Evolutionary conservation across 2,797 vertebrate genomes (phyloP), one percentile per base, ranked within the genome.

Genomic region (Babyrousa celebensis): DNA sequence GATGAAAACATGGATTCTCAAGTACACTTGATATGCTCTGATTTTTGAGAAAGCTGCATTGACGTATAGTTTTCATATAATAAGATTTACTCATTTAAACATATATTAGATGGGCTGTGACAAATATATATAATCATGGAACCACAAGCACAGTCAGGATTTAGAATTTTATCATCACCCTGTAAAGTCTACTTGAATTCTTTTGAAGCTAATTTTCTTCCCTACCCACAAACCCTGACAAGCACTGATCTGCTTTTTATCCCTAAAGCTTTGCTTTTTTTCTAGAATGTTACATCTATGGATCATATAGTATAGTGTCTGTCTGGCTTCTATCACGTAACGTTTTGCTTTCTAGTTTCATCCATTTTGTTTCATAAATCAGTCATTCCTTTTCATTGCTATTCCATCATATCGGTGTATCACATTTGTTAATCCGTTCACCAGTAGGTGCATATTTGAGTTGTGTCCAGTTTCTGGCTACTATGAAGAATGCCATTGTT

Each of bases 121-220:
- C 23, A 70, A 80, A 43, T 23, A 21, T 12, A 27, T 58, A 11
- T 52, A 27, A 43, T 43, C n/a, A 52, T 65, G 27, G 43, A 93
- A 68, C 25, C 68, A 58, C 15, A 70, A 86, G 32, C 48, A 87
- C 9, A 62, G 12, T 58, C 48, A 63, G 62, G 48, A 63, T 48
- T 32, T 3, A 63, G 77, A 71, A 67, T 1, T 60, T 87, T 79
- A 63, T 36, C 79, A 11, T 86, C 58, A 71, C 23, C 12, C 17
- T 72, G 36, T 85, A 43, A 23, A 40, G 40, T n/a, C 52, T 6
- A 27, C 56, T 52, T 62, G 32, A 29, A 48, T 12, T 65, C 68
- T 78, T 96, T 75, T 91, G 65, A 95, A 83, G 36, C 85, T 72
- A 60, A 5, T 63, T n/a, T 29, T 36, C 20, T 90, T 89, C 65